Percentiles rank a stretch among this genome's conserved stretches.
Conservation (phyloP, 2,113 vertebrate species). For the Leucopternis melanops region DNA sequence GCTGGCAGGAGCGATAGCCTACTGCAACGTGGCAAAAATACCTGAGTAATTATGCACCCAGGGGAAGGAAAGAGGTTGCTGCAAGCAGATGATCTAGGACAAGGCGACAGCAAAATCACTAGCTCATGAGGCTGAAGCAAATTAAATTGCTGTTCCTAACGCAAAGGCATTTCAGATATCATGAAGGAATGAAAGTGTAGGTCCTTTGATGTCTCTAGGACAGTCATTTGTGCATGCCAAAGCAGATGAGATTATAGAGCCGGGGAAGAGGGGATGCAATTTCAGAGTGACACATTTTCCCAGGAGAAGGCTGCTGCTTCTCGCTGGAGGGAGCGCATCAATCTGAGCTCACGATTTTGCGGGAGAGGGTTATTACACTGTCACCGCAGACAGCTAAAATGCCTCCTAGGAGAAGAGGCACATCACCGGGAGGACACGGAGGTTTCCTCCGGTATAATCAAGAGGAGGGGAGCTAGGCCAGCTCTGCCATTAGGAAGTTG, state of each 20-base stretch:
- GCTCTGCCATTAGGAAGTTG: neutral
- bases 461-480: neutral
- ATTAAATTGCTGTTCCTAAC: neutral
- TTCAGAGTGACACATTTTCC: neutral
- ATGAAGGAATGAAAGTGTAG: neutral
- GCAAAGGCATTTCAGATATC: neutral
- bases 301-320: neutral
- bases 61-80: neutral
- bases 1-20: neutral
- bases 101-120: neutral
- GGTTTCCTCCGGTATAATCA: neutral
- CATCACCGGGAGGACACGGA: neutral
- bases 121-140: neutral
- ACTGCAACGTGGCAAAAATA: neutral
- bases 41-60: neutral
- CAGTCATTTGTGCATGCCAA: neutral
- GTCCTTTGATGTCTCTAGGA: neutral
- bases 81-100: neutral
- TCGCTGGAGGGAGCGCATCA: neutral
- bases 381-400: neutral
- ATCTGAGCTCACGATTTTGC: neutral
- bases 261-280: neutral
- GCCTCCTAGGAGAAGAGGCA: neutral
- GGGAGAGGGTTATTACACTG: neutral
- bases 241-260: neutral